phyloP scores from a whole-genome alignment of 2,797 vertebrate species.

The Sebastes jordani region DNA sequence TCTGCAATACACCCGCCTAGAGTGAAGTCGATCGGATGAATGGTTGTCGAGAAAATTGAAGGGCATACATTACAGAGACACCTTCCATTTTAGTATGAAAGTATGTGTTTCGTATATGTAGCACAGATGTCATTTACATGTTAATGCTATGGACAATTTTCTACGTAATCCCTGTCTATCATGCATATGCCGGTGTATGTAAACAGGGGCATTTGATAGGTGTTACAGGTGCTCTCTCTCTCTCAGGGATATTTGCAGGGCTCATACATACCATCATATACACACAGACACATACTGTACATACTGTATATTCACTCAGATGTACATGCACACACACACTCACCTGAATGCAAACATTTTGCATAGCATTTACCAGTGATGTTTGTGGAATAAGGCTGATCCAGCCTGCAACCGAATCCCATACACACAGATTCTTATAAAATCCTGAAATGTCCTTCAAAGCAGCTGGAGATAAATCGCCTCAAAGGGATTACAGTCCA shows the following conservation, averaged over 20 bases:
- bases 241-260: background rate
- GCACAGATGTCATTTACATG: background rate
- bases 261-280: background rate
- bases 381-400: background rate
- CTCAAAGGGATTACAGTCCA: conserved; percentile 33
- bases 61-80: background rate
- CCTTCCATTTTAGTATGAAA: background rate
- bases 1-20: background rate
- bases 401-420: conserved; percentile 6
- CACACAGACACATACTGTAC: background rate
- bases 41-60: background rate
- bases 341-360: background rate
- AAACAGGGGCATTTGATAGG: background rate
- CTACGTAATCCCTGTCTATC: background rate
- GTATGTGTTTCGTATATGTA: background rate
- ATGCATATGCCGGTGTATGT: background rate
- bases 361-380: background rate
- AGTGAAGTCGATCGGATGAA: background rate
- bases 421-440: background rate
- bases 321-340: background rate
- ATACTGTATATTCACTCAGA: background rate
- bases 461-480: conserved; percentile 16
- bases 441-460: conserved; percentile 40
- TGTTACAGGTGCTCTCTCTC: background rate
- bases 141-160: background rate